phyloP scores from a whole-genome alignment of 2,888 invertebrate species.

The Anthrax anthrax region DNA sequence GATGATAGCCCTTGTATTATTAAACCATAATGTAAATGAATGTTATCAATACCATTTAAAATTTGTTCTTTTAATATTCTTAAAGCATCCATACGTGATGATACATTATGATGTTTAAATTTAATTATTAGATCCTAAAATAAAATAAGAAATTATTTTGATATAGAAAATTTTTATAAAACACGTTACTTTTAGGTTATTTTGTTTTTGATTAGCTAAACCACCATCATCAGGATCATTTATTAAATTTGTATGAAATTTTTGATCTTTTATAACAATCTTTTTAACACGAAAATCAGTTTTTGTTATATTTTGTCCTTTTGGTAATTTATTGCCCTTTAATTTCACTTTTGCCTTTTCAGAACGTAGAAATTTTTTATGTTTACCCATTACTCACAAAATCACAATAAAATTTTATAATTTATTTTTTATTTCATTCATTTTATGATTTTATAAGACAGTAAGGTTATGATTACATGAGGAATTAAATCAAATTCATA shows the following conservation, averaged over 20 bases:
- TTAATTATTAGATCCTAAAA: slow-evolving; percentile 33
- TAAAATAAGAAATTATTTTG: neutral
- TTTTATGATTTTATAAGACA: no score
- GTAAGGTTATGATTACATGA: no score
- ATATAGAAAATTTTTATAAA: neutral
- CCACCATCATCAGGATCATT: slow-evolving; percentile 49
- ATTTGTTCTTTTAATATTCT: slow-evolving; percentile 30
- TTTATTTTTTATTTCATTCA: no score
- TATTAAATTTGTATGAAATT: slow-evolving; percentile 38
- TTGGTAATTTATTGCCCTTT: slow-evolving; percentile 67
- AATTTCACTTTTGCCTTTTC: slow-evolving; percentile 84
- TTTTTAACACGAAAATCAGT: slow-evolving; percentile 80
- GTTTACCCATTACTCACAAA: slow-evolving; percentile 27
- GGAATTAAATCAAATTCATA: no score
- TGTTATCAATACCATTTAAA: slow-evolving; percentile 31
- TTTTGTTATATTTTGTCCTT: slow-evolving; percentile 79
- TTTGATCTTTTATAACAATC: slow-evolving; percentile 67
- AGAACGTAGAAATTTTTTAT: slow-evolving; percentile 61
- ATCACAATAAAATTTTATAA: no score
- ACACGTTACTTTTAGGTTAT: slow-evolving; percentile 40
- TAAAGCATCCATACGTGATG: slow-evolving; percentile 28
- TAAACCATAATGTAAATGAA: slow-evolving; percentile 43
- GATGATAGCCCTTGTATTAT: slow-evolving; percentile 54
- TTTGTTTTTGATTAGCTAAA: slow-evolving; percentile 42
- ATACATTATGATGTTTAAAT: slow-evolving; percentile 35